Conservation (phyloP, 2,797 vertebrate genomes). For the Gambelia wislizenii region DNA sequence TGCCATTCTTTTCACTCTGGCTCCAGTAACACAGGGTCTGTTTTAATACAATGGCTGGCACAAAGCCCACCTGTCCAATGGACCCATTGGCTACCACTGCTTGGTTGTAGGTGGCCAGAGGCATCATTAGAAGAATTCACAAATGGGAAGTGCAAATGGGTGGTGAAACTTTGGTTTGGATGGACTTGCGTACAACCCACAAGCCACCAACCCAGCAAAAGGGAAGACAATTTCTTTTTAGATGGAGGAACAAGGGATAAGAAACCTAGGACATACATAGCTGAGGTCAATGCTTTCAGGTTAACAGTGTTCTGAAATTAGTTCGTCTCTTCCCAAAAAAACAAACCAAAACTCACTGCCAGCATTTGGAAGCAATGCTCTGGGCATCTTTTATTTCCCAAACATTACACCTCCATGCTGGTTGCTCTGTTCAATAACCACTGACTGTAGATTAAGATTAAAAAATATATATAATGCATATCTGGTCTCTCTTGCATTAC, state of each 20-base stretch:
- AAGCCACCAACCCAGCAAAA: neutral
- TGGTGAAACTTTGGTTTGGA: neutral
- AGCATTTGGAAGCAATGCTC: neutral
- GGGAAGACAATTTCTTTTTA: neutral
- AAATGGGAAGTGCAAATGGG: neutral
- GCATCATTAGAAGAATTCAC: neutral
- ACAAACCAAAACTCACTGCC: no score
- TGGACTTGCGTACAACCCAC: neutral
- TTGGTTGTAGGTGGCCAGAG: neutral
- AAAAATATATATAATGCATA: conserved; percentile 44
- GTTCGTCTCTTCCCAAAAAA: neutral
- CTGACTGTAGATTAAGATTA: neutral
- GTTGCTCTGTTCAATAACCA: conserved; percentile 15
- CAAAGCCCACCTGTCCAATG: neutral
- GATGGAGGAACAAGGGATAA: neutral
- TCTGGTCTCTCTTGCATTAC: conserved; percentile 17
- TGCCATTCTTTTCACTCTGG: neutral
- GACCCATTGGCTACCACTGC: neutral
- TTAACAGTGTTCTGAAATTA: neutral
- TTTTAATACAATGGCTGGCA: neutral
- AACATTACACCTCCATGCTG: neutral
- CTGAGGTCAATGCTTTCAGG: neutral
- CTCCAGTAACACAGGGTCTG: neutral
- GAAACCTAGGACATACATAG: neutral
- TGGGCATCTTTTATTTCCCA: neutral